A percentile compares a stretch with the other conserved stretches of the same genome.
These are phyloP conservation scores for Cyanistes caeruleus DNA, from an alignment of 2,113 vertebrate genomes.

Conservation along the genomic window DNA sequence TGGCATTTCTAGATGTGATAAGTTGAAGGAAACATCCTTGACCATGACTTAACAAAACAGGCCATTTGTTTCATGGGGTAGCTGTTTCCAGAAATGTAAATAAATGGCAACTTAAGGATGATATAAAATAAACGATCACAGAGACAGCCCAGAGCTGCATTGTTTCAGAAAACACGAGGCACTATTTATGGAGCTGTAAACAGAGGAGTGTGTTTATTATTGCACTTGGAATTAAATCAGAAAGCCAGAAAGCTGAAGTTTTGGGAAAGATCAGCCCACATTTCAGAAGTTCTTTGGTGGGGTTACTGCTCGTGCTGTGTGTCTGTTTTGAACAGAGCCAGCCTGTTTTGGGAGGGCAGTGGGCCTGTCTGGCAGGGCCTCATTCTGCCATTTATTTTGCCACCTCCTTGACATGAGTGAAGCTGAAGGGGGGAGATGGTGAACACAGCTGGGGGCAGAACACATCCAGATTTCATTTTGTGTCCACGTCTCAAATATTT, in stretches of 20 bases:
- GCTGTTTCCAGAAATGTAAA: constrained; percentile 75
- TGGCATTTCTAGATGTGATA: constrained; percentile 80
- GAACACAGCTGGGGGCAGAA: neutral
- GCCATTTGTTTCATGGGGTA: constrained; percentile 69
- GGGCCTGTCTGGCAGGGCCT: neutral
- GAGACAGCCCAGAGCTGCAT: constrained; percentile 67
- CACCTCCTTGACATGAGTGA: neutral
- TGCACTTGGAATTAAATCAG: constrained; percentile 62
- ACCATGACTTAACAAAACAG: constrained; percentile 78
- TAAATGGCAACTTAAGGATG: constrained; percentile 75
- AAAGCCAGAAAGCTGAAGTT: constrained; percentile 62
- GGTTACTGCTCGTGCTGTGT: neutral
- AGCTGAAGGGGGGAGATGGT: neutral
- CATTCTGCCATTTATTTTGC: neutral
- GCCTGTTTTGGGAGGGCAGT: rapidly evolving
- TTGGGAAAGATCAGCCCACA: constrained; percentile 19
- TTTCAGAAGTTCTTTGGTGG: neutral
- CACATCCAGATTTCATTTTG: neutral
- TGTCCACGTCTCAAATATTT: neutral
- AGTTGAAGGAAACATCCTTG: constrained; percentile 81
- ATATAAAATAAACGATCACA: constrained; percentile 76
- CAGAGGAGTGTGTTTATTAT: constrained; percentile 67
- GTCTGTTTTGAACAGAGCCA: neutral
- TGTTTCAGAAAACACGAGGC: constrained; percentile 71
- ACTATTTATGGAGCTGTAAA: constrained; percentile 71